These are phyloP conservation scores for Spondyliosoma cantharus DNA, from an alignment of 2,797 vertebrate species.

Conservation along the genomic window DNA sequence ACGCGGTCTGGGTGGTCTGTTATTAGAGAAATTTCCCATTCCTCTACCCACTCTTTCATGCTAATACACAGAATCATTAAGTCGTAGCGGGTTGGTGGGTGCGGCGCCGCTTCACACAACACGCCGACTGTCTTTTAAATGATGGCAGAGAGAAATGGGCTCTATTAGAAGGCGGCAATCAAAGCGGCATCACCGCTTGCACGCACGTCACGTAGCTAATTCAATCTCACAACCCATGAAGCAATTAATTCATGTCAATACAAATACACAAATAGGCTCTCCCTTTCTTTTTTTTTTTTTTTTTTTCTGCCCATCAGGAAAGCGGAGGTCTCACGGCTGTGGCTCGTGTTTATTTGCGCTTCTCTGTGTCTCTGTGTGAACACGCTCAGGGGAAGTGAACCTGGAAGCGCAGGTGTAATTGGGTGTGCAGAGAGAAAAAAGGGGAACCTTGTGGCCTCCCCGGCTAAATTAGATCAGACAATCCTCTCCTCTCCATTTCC, in stretches of 20 bases:
- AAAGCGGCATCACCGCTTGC: conserved; percentile 70
- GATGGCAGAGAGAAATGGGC: conserved; percentile 59
- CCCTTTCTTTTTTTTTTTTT: conserved; percentile 37
- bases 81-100: conserved; percentile 50
- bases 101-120: conserved; percentile 48
- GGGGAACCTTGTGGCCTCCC: conserved; percentile 56
- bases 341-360: conserved; percentile 53
- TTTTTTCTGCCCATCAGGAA: conserved; percentile 45
- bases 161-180: conserved; percentile 71
- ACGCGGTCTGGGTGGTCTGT: conserved; percentile 12
- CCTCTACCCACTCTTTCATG: conserved; percentile 32
- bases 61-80: conserved; percentile 73
- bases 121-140: conserved; percentile 69
- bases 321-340: conserved; percentile 48
- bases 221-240: conserved; percentile 81
- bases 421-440: conserved; percentile 66
- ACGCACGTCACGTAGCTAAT: conserved; percentile 81
- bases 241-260: conserved; percentile 84
- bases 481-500: conserved; percentile 71
- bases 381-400: conserved; percentile 62
- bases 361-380: conserved; percentile 55
- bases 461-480: conserved; percentile 78
- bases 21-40: conserved; percentile 44
- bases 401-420: conserved; percentile 80
- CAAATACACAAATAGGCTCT: conserved; percentile 73